Base-by-base conservation (phyloP, 2,113 vertebrate species). In the Corvus hawaiiensis region DNA sequence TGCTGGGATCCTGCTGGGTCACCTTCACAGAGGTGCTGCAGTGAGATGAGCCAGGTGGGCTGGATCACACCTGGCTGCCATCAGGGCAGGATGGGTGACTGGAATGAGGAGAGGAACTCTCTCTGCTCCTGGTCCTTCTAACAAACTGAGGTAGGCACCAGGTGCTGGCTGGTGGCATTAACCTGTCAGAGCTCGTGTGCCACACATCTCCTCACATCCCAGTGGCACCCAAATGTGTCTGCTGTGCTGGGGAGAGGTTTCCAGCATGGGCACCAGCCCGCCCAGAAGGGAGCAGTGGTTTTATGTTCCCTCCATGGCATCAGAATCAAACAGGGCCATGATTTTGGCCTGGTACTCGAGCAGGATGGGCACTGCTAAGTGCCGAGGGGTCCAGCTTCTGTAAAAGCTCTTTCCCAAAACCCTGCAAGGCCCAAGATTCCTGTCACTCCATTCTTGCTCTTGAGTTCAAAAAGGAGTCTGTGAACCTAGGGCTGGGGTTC, bases 161-260 rank as follows among this genome's bases (percentile, higher is more conserved):
- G n/a, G 37, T 62, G 30, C 59, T 78, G 21, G 11, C 12, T 64
- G 37, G 30, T 39, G 46, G 6, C 12, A 26, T 89, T 84, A 68
- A 76, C 59, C 63, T 30, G 6, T 84, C 64, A 64, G 44, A 77
- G 84, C 43, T 63, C 6, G 0, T 4, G 2, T 39, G 37, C 1
- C 4, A 41, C 27, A 2, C 13, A 10, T 7, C 23, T 62, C 27
- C n/a, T 62, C 17, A 3, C 43, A 32, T 12, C 32, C 48, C 4
- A 5, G 7, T 20, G 82, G 35, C 9, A 79, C 43, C 26, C 2
- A 61, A 7, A 30, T 0, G 0, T 26, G 13, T 32, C 56, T 58
- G 28, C 67, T 89, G 37, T 43, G 46, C 63, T 69, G 68, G 32
- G 1, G 10, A 71, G 51, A n/a, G 39, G 28, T 51, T 88, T 72